Evolutionary conservation across 2,888 invertebrate species (phyloP), one percentile per base, ranked within the genome.

Genomic region (Campopleginae sp.): DNA sequence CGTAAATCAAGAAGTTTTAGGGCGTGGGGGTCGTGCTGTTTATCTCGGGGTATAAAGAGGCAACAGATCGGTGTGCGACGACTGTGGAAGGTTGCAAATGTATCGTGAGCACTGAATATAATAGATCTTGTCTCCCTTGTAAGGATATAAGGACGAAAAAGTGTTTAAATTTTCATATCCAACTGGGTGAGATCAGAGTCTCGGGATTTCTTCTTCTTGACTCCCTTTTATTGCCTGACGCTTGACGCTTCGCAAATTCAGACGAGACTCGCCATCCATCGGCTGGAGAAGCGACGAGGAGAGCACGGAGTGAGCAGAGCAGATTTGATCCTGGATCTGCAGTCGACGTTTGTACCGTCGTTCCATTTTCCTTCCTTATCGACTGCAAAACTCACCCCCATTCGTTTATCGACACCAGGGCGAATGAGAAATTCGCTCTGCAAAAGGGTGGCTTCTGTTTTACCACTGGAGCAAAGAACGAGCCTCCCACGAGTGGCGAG

Each of bases 341-440:
- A 90, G 86, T 75, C 71, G 66, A 66, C 86, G 85, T 81, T 76
- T 19, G 17, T 80, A 80, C 42, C 54, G 48, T 19, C 12, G 27
- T 23, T 7, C 31, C 31, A 27, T 27, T 19, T 85, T 75, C 54
- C 90, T 90, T 80, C 89, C 74, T 88, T 90, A 82, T 90, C 90
- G 90, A 89, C 90, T 17, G 58, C 46, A 42, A 12, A 38, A 70
- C 72, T 58, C 65, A 76, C 77, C 79, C 48, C 81, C 66, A 61
- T 72, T 42, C 70, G 33, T 33, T 74, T 76, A 88, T 87, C 90
- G 86, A 86, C 87, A 54, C 82, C 51, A 79, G 82, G 78, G 71
- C 72, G n/a, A 19, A 31, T 12, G 31, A 74, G 33, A 54, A 63
- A 44, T 68, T 42, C 23, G 46, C 72, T 61, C 10, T 48, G 4